Percentiles rank a stretch among this genome's conserved stretches.
Conservation (phyloP, 35 echinoderm and acorn worm species). For the Apostichopus californicus region DNA sequence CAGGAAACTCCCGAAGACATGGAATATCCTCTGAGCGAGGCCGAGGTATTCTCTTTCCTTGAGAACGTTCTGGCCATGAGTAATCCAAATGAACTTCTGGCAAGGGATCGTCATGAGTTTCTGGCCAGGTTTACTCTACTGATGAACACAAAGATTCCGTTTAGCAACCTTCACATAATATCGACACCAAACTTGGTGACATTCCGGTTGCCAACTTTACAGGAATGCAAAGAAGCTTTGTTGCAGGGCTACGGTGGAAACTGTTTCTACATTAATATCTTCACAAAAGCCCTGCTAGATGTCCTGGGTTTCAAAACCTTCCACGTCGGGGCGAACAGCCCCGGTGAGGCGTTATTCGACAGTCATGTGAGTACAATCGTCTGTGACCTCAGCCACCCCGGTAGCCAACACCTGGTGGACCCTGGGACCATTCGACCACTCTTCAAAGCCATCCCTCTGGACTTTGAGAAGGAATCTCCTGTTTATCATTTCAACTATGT, state of each 20-base stretch:
- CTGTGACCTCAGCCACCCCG: slow-evolving; percentile 7
- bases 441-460: slow-evolving; percentile 10
- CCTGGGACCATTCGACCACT: slow-evolving; percentile 3
- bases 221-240: slow-evolving; percentile 15
- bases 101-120: not conserved
- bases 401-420: slow-evolving; percentile 34
- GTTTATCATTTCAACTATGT: slow-evolving; percentile 24
- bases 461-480: slow-evolving; percentile 45
- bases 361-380: slow-evolving; percentile 13
- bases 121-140: not conserved
- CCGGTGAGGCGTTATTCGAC: not conserved
- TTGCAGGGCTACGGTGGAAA: not conserved
- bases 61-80: not conserved
- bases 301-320: slow-evolving; percentile 21
- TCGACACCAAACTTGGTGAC: not conserved
- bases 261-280: slow-evolving; percentile 19
- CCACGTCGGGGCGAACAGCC: slow-evolving; percentile 18
- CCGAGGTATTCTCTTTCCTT: not conserved
- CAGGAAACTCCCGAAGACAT: not conserved
- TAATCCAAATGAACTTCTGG: not conserved
- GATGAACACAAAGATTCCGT: slow-evolving; percentile 1
- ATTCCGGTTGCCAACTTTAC: not conserved
- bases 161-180: not conserved
- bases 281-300: slow-evolving; percentile 28
- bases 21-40: not conserved